Base-by-base conservation (phyloP, 2,888 invertebrate genomes). In the Dasypolia templi region DNA sequence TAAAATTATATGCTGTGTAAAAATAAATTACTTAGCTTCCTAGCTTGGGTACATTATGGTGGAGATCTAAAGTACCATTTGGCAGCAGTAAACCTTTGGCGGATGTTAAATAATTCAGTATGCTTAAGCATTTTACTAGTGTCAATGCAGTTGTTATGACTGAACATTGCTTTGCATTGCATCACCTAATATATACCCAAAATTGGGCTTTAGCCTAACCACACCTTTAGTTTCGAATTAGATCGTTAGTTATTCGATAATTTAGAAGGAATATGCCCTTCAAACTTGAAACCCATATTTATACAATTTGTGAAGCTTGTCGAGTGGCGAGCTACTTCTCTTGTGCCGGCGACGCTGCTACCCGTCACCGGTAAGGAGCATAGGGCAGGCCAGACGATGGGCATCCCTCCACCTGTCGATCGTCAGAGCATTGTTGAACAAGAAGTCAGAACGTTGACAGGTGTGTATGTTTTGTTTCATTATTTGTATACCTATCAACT, bases 261-360 rank as follows among this genome's bases (percentile, higher is more conserved):
- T 79, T 51, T 32, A 55, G 46, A 49, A 75, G 26, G 26, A 71
- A 19, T 49, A 29, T 29, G 44, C 19, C 19, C 56, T 71, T 49
- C 32, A 72, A 46, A 46, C n/a, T 51, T 51, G 46, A 63, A 81
- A 79, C 81, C 69, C 39, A 46, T 65, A 55, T 29, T 62, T 63
- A 63, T 46, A 67, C 14, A 63, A 68, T 75, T 74, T 56, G 42
- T 46, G 56, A 76, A 79, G 76, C 32, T 62, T 35, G 69, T 66
- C 71, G 55, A 62, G 39, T 66, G 61, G 66, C 68, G 67, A 62
- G 77, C 62, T 67, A 67, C 55, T 83, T 79, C 79, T 76, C 81
- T 78, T 81, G 82, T 42, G 75, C 77, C 79, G 72, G 72, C 82
- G 82, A 79, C 78, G 82, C 78, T 58, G 78, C 64, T 77, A 77